Evolutionary conservation across 2,888 invertebrate species (phyloP), one percentile per base, ranked within the genome.

Genomic region (Hesperia comma): DNA sequence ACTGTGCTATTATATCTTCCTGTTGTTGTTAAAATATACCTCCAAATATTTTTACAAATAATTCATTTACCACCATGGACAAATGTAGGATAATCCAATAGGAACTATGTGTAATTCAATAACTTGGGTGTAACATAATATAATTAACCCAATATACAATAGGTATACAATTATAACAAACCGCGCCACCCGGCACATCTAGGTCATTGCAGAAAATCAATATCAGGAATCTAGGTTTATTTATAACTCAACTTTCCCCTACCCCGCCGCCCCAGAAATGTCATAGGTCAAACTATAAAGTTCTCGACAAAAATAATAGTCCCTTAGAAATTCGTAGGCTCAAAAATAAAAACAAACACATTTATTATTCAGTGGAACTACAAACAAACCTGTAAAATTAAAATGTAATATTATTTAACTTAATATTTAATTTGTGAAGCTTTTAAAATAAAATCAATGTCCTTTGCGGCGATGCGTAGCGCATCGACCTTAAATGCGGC

Each of bases 401-500:
- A 49, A 19, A 15, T 1, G 1, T 3, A 15, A 43, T 43, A 1
- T 43, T 43, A 43, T n/a, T 6, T 15, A 46, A 46, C 37, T 10
- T 10, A 37, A 10, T 0, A 21, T 5, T 6, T 41, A 43, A 5
- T 57, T 41, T 57, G 6, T n/a, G 1, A 32, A 17, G 32, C 19
- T 58, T 46, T 41, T n/a, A n/a, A n/a, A 32, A 32, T 0, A 66
- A 72, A 74, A 72, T 72, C 69, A 67, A 74, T 73, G 26, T 49
- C 67, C 41, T 58, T 37, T 61, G 56, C 68, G 55, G 61, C 64
- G 62, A 68, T 63, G 78, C 78, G 75, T 77, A 70, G 77, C 77
- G 77, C 77, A 78, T 73, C 76, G 77, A 71, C 83, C 81, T 83
- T 82, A 77, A 68, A 70, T 73, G 71, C 72, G 71, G 61, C 70